phyloP scores from a whole-genome alignment of 2,888 invertebrate genomes.

The Scrobipalpa costella region DNA sequence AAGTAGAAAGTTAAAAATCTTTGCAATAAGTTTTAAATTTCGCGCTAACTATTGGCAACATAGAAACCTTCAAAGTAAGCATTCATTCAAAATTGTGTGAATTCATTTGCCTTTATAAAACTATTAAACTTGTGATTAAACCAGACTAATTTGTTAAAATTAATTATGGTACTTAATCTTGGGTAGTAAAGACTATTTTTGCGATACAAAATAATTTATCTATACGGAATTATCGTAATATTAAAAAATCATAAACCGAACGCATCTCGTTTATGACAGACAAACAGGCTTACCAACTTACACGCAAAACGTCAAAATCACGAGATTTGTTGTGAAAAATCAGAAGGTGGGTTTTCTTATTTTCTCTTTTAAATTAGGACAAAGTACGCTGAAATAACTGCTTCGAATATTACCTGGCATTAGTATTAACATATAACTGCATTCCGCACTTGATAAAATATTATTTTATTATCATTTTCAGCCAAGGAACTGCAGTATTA shows the following conservation, averaged over 20 bases:
- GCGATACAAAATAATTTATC: too few relatives aligned
- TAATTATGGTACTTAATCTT: too few relatives aligned
- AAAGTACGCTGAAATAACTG: neutral
- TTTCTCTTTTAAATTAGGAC: neutral
- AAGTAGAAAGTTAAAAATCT: neutral
- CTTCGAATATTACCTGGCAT: neutral
- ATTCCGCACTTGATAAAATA: neutral
- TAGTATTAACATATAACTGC: neutral
- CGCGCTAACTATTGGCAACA: neutral
- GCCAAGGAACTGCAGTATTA: neutral
- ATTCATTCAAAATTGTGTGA: too few relatives aligned
- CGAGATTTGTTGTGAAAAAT: conserved; percentile 44
- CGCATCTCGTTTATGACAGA: too few relatives aligned
- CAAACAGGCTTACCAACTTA: neutral
- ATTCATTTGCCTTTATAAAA: too few relatives aligned
- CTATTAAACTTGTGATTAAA: too few relatives aligned
- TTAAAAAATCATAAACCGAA: too few relatives aligned
- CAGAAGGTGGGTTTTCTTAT: conserved; percentile 29
- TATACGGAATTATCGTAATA: too few relatives aligned
- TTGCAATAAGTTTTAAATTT: conserved; percentile 4
- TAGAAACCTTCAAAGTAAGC: too few relatives aligned
- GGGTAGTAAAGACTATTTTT: too few relatives aligned
- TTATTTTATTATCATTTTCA: neutral
- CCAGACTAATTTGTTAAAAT: too few relatives aligned
- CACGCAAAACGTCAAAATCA: conserved; percentile 55